Evolutionary conservation across 37 sponge, comb jelly and placozoan species (phyloP).

Genomic region (Geodia barretti): DNA sequence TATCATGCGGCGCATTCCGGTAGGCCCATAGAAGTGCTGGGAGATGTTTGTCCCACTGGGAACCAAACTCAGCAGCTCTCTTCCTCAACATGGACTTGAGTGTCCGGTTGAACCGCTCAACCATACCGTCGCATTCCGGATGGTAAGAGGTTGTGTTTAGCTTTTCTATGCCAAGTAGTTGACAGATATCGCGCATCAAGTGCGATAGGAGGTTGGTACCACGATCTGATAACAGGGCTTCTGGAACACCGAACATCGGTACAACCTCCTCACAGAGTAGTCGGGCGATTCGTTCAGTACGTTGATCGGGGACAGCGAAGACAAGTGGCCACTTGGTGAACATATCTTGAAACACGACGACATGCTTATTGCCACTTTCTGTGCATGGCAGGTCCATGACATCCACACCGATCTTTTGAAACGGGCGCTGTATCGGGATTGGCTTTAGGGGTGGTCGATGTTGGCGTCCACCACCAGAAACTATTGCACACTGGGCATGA

Average conservation of each 20-base stretch:
- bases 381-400: slow-evolving; percentile 46
- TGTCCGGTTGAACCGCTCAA: slow-evolving; percentile 49
- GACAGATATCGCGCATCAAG: slow-evolving; percentile 46
- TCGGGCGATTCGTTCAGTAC: slow-evolving; percentile 9
- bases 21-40: slow-evolving; percentile 61
- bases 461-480: slow-evolving; percentile 23
- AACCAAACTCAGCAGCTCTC: slow-evolving; percentile 29
- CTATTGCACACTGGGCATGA: slow-evolving; percentile 55
- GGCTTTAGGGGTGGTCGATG: slow-evolving; percentile 29
- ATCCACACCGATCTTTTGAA: slow-evolving; percentile 56
- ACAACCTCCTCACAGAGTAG: slow-evolving; percentile 44
- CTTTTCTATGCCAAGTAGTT: slow-evolving; percentile 42
- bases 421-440: slow-evolving; percentile 37
- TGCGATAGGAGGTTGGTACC: slow-evolving; percentile 42
- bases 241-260: slow-evolving; percentile 51
- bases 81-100: slow-evolving; percentile 48
- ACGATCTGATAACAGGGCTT: slow-evolving; percentile 49
- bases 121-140: slow-evolving; percentile 52
- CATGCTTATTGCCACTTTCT: slow-evolving; percentile 35
- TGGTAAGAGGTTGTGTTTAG: slow-evolving; percentile 57
- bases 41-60: slow-evolving; percentile 55
- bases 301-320: slow-evolving; percentile 48
- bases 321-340: slow-evolving; percentile 39
- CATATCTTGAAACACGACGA: slow-evolving; percentile 58
- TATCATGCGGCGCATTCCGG: slow-evolving; percentile 52